A percentile compares a stretch with the other conserved stretches of the same genome.
Conservation (phyloP, 2,113 vertebrate genomes). For the Archilochus colubris region DNA sequence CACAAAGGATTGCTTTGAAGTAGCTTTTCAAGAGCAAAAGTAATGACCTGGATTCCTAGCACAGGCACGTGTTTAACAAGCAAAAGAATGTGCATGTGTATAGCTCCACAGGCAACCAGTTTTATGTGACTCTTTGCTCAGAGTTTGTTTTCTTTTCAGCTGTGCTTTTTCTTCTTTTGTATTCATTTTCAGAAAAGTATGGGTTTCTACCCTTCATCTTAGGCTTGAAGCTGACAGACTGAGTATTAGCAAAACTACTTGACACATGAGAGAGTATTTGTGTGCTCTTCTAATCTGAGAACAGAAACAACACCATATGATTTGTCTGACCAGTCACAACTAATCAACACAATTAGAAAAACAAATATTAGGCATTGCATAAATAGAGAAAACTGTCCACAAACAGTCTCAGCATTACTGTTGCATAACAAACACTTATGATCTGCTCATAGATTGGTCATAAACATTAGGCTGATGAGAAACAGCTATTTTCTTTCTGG, state of each 20-base stretch:
- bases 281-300: constrained; percentile 12
- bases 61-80: background rate
- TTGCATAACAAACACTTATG: background rate
- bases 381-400: constrained; percentile 54
- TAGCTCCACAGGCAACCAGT: background rate
- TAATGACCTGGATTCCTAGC: background rate
- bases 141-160: constrained; percentile 6
- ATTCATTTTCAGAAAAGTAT: background rate
- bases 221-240: constrained; percentile 1
- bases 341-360: constrained; percentile 61
- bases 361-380: constrained; percentile 53
- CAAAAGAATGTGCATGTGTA: background rate
- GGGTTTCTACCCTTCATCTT: background rate
- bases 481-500: background rate
- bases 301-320: constrained; percentile 62
- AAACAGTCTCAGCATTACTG: background rate
- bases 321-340: constrained; percentile 65
- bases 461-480: background rate
- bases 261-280: constrained; percentile 28
- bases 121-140: constrained; percentile 19
- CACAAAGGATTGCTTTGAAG: constrained; percentile 3
- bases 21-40: background rate
- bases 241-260: constrained; percentile 48
- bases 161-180: background rate
- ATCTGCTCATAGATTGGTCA: background rate